Conservation (phyloP, 2,888 invertebrate species). For the Leucoptera coffeella region DNA sequence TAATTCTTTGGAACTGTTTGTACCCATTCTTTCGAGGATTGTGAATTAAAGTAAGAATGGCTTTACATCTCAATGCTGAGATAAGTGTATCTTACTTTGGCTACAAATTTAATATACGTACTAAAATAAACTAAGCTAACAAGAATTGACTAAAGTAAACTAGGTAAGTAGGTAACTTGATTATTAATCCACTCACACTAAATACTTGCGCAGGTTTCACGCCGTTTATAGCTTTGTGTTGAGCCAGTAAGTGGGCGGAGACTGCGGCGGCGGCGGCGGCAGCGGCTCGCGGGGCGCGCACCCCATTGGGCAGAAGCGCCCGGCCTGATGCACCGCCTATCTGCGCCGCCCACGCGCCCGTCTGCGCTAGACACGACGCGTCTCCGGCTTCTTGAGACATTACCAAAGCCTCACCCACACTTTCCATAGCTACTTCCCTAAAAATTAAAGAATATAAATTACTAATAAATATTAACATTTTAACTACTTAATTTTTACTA, state of each 20-base stretch:
- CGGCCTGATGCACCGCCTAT: constrained; percentile 13
- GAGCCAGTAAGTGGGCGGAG: constrained; percentile 74
- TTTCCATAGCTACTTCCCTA: constrained; percentile 71
- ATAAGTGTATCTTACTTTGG: too few species aligned
- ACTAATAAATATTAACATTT: neutral
- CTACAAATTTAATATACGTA: too few species aligned
- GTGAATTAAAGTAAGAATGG: too few species aligned
- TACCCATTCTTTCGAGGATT: too few species aligned
- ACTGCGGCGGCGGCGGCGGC: constrained; percentile 69
- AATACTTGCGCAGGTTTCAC: constrained; percentile 62
- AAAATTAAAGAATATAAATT: too few species aligned
- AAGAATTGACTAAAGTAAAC: too few species aligned
- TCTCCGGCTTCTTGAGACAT: constrained; percentile 86
- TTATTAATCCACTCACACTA: constrained; percentile 37
- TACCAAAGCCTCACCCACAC: constrained; percentile 81
- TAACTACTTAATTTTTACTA: neutral
- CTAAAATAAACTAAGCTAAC: too few species aligned
- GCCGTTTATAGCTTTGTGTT: constrained; percentile 66
- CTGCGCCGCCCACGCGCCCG: constrained; percentile 69
- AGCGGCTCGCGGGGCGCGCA: constrained; percentile 69
- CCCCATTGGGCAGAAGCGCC: constrained; percentile 38
- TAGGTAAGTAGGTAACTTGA: too few species aligned
- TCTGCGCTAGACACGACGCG: constrained; percentile 77
- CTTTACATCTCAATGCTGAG: too few species aligned
- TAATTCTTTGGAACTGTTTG: too few species aligned